Base-by-base conservation (phyloP, 1,140 invertebrate genomes). In the Cotesia vestalis region DNA sequence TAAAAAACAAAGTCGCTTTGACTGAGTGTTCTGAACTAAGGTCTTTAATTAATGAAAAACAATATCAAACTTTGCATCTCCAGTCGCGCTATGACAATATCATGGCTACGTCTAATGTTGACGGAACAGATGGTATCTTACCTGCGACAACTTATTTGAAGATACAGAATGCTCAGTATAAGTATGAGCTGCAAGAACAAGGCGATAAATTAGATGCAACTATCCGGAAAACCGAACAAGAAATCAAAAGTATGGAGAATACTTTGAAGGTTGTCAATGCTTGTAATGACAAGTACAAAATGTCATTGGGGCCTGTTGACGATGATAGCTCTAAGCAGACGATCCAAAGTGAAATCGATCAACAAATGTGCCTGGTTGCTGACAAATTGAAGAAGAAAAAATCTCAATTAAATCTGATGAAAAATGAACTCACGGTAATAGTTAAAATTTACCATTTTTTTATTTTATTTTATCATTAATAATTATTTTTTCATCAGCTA, bases 231-330 rank as follows among this genome's bases (percentile, higher is more conserved):
- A 88, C 89, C 20, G 93, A 94, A 84, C 84, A 89, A 38, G 92
- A 94, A 81, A 92, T 94, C 72, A 85, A 89, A 17, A 92, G 92
- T 38, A 90, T 94, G 84, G 92, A 94, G 81, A 92, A 92, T 77
- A 93, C 92, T 11, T 79, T 94, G 71, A 89, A 90, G 38, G 83
- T 93, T 4, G 86, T 93, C 8, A 91, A 91, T 79, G 81, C 88
- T n/a, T 89, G 91, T 60, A 93, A 94, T 78, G 82, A 81, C 11
- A 89, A 89, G 75, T 92, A 90, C 77, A 88, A 90, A 76, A 83
- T 85, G 34, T 90, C 87, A 80, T 80, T 91, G 27, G 78, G 84
- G 4, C 76, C 87, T 40, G 82, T 91, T 1, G 82, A 88, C 8
- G 84, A 89, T 0, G 81, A 89, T 38, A 87, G 87, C 35, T 73